Evolutionary conservation across 2,797 vertebrate species (phyloP), one percentile per base, ranked within the genome.

Genomic region (Arnoldichthys spilopterus): DNA sequence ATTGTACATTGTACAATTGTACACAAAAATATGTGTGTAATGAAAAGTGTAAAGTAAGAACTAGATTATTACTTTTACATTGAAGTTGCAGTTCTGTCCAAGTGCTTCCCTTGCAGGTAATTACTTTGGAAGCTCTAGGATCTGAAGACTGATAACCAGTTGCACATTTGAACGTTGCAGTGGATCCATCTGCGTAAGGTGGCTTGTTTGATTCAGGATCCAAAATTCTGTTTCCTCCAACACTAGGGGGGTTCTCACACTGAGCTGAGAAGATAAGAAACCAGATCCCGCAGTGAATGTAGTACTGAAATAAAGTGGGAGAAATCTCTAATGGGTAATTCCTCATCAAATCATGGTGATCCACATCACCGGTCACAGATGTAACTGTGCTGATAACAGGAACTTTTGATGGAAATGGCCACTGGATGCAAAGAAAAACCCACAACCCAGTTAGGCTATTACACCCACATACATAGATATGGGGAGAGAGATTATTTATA

Each of bases 1-100:
- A 53, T 20, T 22, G 26, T 1, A 56, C 4, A 13, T 2, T 13
- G 3, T 56, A 49, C 15, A 18, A 49, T 3, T 49, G 3, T 54
- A n/a, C 1, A 45, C 43, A 45, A 45, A 24, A 68, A 68, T 12
- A 24, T 4, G 40, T 37, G 32, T 37, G 61, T 37, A 37, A 28
- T 3, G 3, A 12, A 15, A 6, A 34, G 3, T 34, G 0, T 2
- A 20, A 1, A 20, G 51, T 13, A 15, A 26, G 16, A 28, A 16
- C 5, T n/a, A 8, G 0, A 53, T 4, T 40, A 72, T 88, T 51
- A 94, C 92, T 86, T 5, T 64, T 0, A 81, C 93, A 94, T 7
- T 0, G 3, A 66, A 92, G 4, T 0, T 0, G 1, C 68, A 89
- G 0, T 0, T 0, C 0, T 53, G 34, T 87, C 93, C 92, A 94